Conservation (phyloP, 2,797 vertebrate species). For the Lemur catta region DNA sequence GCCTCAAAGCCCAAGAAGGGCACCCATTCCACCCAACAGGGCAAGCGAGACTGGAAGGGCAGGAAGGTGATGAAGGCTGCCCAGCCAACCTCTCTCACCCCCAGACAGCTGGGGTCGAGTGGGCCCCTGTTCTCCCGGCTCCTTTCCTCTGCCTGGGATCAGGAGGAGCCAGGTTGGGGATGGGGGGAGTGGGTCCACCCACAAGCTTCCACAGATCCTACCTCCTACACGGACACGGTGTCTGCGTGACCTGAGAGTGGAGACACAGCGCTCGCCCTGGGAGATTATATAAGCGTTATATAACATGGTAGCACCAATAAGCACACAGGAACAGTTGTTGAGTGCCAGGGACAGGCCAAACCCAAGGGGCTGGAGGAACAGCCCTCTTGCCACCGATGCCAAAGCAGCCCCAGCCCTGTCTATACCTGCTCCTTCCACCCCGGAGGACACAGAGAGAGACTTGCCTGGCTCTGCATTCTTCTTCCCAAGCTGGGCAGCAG, state of each 20-base stretch:
- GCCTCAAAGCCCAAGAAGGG: not conserved
- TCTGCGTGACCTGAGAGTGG: constrained; percentile 52
- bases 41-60: not conserved
- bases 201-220: constrained; percentile 21
- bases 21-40: not conserved
- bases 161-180: not conserved
- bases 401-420: constrained; percentile 37
- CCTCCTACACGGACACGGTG: constrained; percentile 52
- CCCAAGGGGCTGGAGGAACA: constrained; percentile 37
- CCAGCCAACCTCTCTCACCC: not conserved
- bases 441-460: constrained; percentile 30
- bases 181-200: not conserved
- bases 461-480: constrained; percentile 61
- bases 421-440: constrained; percentile 45
- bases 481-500: constrained; percentile 36
- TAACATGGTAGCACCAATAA: constrained; percentile 71
- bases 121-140: not conserved
- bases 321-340: constrained; percentile 22
- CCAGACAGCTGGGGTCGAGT: not conserved
- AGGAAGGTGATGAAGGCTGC: not conserved
- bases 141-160: not conserved
- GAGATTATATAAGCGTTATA: constrained; percentile 77
- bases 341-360: constrained; percentile 56
- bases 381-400: constrained; percentile 16
- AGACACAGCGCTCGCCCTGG: constrained; percentile 33